phyloP scores from a whole-genome alignment of 2,797 vertebrate species.

The Fundulus diaphanus region DNA sequence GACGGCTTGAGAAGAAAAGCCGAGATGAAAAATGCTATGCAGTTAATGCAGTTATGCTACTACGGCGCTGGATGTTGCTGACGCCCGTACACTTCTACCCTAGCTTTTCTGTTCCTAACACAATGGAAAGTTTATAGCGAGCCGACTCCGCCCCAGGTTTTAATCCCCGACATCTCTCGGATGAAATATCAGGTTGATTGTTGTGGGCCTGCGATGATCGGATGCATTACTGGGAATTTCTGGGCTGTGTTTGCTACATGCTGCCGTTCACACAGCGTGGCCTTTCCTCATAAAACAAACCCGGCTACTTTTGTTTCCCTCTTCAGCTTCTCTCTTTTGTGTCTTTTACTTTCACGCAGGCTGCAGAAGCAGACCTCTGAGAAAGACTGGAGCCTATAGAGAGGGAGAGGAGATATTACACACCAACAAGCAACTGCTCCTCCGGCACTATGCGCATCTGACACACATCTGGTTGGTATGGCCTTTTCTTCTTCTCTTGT shows the following conservation, averaged over 20 bases:
- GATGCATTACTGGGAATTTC: conserved; percentile 4
- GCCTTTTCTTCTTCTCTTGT: conserved; percentile 5
- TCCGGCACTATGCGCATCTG: conserved; percentile 70
- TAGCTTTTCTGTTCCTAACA: not conserved
- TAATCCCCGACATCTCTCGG: not conserved
- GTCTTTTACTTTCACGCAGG: conserved; percentile 30
- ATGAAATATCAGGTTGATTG: not conserved
- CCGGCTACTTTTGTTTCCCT: conserved; percentile 9
- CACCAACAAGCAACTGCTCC: conserved; percentile 33
- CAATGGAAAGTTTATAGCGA: not conserved
- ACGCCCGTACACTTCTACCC: not conserved
- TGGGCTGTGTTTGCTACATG: conserved; percentile 9
- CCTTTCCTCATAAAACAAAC: conserved; percentile 39
- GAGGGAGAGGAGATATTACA: conserved; percentile 16
- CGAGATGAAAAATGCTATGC: not conserved
- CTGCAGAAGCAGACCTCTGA: conserved; percentile 30
- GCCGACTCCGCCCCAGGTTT: not conserved
- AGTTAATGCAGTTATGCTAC: not conserved
- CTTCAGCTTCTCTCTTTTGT: conserved; percentile 4
- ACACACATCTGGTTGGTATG: conserved; percentile 67
- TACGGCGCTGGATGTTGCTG: not conserved
- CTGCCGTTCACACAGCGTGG: conserved; percentile 14
- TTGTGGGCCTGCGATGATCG: conserved; percentile 1
- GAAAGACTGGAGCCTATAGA: conserved; percentile 34
- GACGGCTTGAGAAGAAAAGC: conserved; percentile 20